These are phyloP conservation scores for Phodopus roborovskii DNA, from an alignment of 2,113 vertebrate genomes.

Conservation along the genomic window DNA sequence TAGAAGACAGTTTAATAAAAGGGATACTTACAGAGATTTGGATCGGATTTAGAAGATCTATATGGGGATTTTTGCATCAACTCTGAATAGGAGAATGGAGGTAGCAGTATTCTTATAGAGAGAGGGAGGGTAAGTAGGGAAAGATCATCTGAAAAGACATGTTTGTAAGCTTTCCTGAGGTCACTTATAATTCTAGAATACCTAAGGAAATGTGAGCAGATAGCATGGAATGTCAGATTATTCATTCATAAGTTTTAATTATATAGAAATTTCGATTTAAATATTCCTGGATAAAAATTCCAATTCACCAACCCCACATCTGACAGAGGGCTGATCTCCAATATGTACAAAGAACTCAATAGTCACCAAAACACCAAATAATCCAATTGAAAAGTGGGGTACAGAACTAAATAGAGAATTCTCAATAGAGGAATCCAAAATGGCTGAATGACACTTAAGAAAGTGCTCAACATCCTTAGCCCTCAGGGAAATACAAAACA, in stretches of 20 bases:
- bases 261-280: not conserved
- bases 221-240: not conserved
- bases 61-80: not conserved
- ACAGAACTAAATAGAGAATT: too few species aligned
- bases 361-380: too few species aligned
- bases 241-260: not conserved
- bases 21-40: not conserved
- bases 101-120: not conserved
- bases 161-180: not conserved
- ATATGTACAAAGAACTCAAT: too few species aligned
- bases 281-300: not conserved
- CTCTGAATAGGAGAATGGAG: not conserved
- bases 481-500: too few species aligned
- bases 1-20: not conserved
- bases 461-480: too few species aligned
- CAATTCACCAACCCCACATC: too few species aligned
- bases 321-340: too few species aligned
- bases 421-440: too few species aligned
- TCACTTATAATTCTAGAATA: not conserved
- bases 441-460: too few species aligned
- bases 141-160: not conserved
- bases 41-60: not conserved
- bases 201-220: not conserved
- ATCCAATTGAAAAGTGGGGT: too few species aligned
- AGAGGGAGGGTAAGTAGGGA: not conserved